A percentile compares a stretch with the other conserved stretches of the same genome.
phyloP scores from a whole-genome alignment of 2,113 vertebrate genomes.

The Lagenorhynchus albirostris region DNA sequence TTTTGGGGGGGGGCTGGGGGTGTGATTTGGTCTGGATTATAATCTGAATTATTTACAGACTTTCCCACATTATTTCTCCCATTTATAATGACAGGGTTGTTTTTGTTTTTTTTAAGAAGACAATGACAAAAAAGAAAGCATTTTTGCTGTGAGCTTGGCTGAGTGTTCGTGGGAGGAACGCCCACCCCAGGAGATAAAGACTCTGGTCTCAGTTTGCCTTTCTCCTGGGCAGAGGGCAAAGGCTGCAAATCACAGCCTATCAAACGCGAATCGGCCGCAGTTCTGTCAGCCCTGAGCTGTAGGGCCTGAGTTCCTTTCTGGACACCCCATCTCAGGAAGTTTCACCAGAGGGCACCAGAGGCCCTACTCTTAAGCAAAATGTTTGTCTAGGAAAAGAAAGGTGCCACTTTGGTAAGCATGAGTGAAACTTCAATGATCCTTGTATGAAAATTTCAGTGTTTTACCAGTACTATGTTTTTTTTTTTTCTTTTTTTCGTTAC shows the following conservation, averaged over 20 bases:
- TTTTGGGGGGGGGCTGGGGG: not conserved
- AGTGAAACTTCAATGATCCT: not conserved
- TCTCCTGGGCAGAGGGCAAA: not conserved
- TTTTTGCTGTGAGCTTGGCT: not conserved
- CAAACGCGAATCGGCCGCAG: not conserved
- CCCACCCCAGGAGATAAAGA: not conserved
- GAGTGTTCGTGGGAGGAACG: not conserved
- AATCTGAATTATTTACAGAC: not conserved
- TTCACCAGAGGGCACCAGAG: conserved; percentile 49
- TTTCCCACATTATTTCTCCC: not conserved
- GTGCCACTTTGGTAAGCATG: not conserved
- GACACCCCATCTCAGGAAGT: not conserved
- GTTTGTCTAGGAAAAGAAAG: not conserved
- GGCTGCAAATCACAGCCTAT: not conserved
- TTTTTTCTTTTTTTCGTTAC: too few species aligned
- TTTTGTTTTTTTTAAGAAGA: not conserved
- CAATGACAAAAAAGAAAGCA: not conserved
- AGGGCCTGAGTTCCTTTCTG: not conserved
- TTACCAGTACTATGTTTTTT: not conserved
- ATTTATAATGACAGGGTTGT: not conserved
- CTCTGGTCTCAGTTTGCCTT: not conserved
- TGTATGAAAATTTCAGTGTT: not conserved
- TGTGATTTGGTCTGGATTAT: not conserved
- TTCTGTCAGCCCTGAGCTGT: not conserved
- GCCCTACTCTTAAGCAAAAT: not conserved